A percentile compares a stretch with the other conserved stretches of the same genome.
phyloP scores from a whole-genome alignment of 2,113 vertebrate genomes.

The Bubalus kerabau region DNA sequence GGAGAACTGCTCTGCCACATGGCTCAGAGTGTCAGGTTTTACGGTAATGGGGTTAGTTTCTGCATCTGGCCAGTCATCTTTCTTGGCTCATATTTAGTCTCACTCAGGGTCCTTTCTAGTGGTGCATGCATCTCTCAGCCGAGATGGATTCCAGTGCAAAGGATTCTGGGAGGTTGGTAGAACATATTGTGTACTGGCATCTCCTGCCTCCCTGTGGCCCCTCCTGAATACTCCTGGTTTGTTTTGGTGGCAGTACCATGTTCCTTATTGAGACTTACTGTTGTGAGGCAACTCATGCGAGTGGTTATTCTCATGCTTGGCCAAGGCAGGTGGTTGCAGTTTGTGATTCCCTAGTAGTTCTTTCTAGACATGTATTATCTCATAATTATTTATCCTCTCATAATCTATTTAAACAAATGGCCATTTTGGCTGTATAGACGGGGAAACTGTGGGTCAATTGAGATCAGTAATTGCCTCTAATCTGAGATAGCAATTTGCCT shows the following conservation, averaged over 20 bases:
- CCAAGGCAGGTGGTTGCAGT: not conserved
- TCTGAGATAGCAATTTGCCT: not conserved
- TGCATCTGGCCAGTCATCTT: not conserved
- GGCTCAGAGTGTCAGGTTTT: not conserved
- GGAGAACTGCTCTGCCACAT: not conserved
- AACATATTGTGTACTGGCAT: not conserved
- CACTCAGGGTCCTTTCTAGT: not conserved
- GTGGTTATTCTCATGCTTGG: not conserved
- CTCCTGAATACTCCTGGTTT: not conserved
- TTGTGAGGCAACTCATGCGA: not conserved
- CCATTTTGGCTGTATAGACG: not conserved
- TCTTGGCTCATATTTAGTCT: not conserved
- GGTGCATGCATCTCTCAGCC: rapidly evolving
- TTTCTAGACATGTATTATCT: not conserved
- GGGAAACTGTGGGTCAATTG: not conserved
- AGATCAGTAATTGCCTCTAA: not conserved
- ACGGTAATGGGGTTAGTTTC: not conserved
- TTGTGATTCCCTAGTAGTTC: too few species aligned
- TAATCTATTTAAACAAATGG: not conserved
- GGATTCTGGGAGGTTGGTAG: not conserved
- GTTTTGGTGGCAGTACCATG: not conserved
- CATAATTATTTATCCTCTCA: not conserved
- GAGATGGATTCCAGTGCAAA: not conserved
- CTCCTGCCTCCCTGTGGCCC: not conserved
- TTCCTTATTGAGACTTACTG: not conserved